These are phyloP conservation scores for Zele albiditarsus DNA, from an alignment of 2,888 invertebrate genomes.

Conservation along the genomic window DNA sequence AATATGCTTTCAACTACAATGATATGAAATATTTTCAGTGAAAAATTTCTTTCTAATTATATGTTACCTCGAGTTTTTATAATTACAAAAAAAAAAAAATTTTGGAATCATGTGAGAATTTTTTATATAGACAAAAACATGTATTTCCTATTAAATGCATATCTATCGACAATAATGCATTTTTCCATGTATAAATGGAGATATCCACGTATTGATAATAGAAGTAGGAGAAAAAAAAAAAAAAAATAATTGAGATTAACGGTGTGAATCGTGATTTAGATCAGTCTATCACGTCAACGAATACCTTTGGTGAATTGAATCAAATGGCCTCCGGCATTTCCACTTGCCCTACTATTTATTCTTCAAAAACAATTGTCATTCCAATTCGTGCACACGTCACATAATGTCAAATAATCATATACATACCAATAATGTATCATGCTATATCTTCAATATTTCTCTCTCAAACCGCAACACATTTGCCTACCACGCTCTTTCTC, in stretches of 20 bases:
- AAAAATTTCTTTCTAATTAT: not conserved
- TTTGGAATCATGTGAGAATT: no score
- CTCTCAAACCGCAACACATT: not conserved
- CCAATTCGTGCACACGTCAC: slow-evolving; percentile 22
- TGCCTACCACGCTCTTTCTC: not conserved
- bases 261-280: slow-evolving; percentile 13
- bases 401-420: not conserved
- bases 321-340: slow-evolving; percentile 23
- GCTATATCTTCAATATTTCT: slow-evolving; percentile 14
- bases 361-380: slow-evolving; percentile 11
- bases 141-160: not conserved
- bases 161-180: not conserved
- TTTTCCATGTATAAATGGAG: not conserved
- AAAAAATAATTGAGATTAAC: not conserved
- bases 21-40: not conserved
- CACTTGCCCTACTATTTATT: not conserved
- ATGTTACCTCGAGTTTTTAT: not conserved
- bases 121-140: not conserved
- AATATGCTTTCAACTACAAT: not conserved
- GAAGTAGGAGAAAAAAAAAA: not conserved
- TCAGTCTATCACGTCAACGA: slow-evolving; percentile 31
- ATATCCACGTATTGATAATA: not conserved
- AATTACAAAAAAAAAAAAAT: no score
- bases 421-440: not conserved
- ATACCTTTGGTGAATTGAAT: not conserved